Evolutionary conservation across 2,113 vertebrate species (phyloP), one percentile per base, ranked within the genome.

Genomic region (Cryptomyrus ogoouensis): DNA sequence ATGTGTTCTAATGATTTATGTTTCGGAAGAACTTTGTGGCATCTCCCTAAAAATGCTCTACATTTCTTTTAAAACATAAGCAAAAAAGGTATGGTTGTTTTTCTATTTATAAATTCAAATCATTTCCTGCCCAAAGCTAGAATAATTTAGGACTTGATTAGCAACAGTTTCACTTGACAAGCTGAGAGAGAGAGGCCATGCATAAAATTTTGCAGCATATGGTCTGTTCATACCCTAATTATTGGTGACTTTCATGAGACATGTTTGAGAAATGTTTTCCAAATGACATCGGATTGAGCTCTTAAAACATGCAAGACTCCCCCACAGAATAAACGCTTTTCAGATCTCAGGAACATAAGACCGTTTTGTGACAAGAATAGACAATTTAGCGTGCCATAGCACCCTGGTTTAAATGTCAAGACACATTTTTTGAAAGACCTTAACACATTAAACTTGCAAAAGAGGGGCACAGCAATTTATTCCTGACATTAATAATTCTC

Each of bases 401-500:
- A 53, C 44, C 80, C 90, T 87, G 44, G 89, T 90, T 89, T 90
- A 88, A 89, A 91, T 89, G 89, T 83, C 62, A 89, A 89, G 88
- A 90, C 46, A 83, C 89, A 88, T 90, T 89, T 91, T 13, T n/a
- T 42, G 87, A 85, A 90, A 90, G 87, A 88, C 83, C 89, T 86
- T 35, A 35, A 80, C 80, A 39, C 49, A 91, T 91, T 83, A 91
- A 89, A 89, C 19, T 21, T 47, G 52, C 89, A 86, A 89, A 91
- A 91, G 89, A 77, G 58, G 91, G 50, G 70, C 31, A 87, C 87
- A 66, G 88, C 44, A 74, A 88, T 90, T 87, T 85, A 89, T 90
- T 42, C 49, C 86, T 87, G 77, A 74, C 91, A 91, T 89, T 42
- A 91, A 92, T 91, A 91, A 91, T 91, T 92, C 90, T 49, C 88